These are phyloP conservation scores for Brachymystax lenok DNA, from an alignment of 2,797 vertebrate genomes.

Conservation along the genomic window DNA sequence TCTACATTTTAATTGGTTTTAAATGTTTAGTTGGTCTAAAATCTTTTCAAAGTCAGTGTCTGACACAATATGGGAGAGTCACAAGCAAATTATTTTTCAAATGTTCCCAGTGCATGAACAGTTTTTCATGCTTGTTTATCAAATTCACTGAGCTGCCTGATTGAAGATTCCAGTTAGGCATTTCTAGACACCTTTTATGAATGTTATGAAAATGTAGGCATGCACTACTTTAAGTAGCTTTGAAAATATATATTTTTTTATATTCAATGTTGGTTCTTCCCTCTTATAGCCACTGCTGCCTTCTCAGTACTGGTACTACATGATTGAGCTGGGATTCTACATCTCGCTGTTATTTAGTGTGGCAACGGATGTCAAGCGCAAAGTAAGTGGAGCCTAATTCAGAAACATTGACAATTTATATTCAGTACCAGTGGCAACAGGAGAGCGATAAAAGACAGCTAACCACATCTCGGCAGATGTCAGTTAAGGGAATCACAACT, in stretches of 20 bases:
- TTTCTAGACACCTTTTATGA: neutral
- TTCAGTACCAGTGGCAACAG: no score
- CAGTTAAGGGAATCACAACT: no score
- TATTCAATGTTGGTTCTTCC: neutral
- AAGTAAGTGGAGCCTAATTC: slow-evolving; percentile 78
- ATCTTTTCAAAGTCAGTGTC: neutral
- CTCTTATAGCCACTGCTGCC: slow-evolving; percentile 79
- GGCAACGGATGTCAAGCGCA: slow-evolving; percentile 91
- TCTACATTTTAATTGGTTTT: neutral
- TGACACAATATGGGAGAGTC: neutral
- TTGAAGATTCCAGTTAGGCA: neutral
- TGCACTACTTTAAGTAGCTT: neutral
- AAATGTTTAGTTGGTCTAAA: neutral
- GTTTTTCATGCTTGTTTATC: slow-evolving; percentile 1
- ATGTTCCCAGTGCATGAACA: neutral
- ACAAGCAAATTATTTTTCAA: neutral
- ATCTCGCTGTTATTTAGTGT: slow-evolving; percentile 90
- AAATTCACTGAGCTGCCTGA: neutral
- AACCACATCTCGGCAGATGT: neutral
- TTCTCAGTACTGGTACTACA: slow-evolving; percentile 92
- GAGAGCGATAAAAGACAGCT: neutral
- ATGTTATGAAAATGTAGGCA: neutral
- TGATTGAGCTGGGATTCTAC: slow-evolving; percentile 94
- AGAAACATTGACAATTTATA: no score
- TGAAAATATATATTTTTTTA: neutral